Evolutionary conservation across 2,888 invertebrate genomes (phyloP), one percentile per base, ranked within the genome.

Genomic region (Mythimna albipuncta): DNA sequence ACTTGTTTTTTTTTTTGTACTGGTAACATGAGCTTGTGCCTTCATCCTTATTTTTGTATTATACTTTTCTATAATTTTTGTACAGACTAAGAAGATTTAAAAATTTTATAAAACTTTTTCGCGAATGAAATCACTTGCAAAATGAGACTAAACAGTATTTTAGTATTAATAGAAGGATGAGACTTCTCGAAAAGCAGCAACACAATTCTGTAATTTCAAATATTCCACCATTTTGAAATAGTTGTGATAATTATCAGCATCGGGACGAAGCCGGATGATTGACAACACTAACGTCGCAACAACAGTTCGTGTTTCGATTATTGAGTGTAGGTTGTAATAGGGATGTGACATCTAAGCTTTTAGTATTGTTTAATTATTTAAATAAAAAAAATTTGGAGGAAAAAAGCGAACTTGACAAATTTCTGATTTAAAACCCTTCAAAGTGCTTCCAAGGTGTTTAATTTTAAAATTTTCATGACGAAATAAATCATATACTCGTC

Each of bases 301-400:
- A 75, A 63, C 59, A 74, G 44, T 68, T 82, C 75, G 83, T 85
- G 79, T 79, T 83, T 66, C 57, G 50, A 72, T 64, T 76, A 69
- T 72, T 65, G 62, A 70, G 64, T 62, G 63, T 69, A 35, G 38
- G 61, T 11, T 50, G 41, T 16, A 10, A 7, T 74, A 83, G 83
- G 71, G 85, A 72, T 82, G 83, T 64, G 67, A 52, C 47, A 44
- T 52, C 2, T 5, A 7, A 44, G 9, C 61, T 5, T 13, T 41
- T 32, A 19, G 6, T 26, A 26, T 26, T 26, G 26, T 26, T 26
- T 26, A 26, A 26, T 26, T 26, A 26, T 26, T 26, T 26, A 2
- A 26, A 26, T 26, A 26, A 26, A 26, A 26, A 26, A 1, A 26
- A 26, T 26, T 26, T 26, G 26, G 26, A 26, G 41, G 2, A 41